Evolutionary conservation across 2,797 vertebrate species (phyloP).

Genomic region (Odontamblyopus rebecca): DNA sequence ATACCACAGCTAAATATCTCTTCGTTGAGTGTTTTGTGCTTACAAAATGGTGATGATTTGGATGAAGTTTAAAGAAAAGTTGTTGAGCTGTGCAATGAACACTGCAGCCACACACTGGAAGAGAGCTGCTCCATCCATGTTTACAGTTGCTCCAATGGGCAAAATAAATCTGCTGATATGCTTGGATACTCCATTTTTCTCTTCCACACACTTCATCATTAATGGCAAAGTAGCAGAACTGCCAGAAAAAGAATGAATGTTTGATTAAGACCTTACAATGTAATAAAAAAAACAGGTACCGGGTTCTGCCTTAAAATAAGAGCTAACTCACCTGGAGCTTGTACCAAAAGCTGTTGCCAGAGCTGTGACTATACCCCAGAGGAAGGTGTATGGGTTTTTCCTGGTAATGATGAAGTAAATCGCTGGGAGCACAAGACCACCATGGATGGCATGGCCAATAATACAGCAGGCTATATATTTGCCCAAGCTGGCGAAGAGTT

Average conservation of each 20-base stretch:
- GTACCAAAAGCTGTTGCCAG: constrained; percentile 96
- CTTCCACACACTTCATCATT: constrained; percentile 97
- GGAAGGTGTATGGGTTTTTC: constrained; percentile 92
- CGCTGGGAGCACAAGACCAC: constrained; percentile 90
- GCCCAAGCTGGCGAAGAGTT: constrained; percentile 92
- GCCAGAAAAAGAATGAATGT: background rate
- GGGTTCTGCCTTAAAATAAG: background rate
- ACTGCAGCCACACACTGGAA: constrained; percentile 96
- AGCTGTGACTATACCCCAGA: constrained; percentile 92
- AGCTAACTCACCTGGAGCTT: constrained; percentile 78
- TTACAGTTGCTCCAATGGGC: constrained; percentile 96
- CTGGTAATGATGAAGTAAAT: constrained; percentile 92
- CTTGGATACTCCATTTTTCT: constrained; percentile 96
- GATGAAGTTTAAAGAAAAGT: constrained; percentile 85
- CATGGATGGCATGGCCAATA: constrained; percentile 93
- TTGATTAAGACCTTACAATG: background rate
- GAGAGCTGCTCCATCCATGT: constrained; percentile 98
- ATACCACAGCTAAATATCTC: background rate
- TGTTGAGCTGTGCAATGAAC: constrained; percentile 97
- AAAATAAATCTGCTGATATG: constrained; percentile 97
- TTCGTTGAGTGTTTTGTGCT: constrained; percentile 54
- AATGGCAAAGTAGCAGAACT: constrained; percentile 96
- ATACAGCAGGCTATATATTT: constrained; percentile 97
- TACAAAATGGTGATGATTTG: constrained; percentile 99
- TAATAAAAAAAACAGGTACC: background rate